Percentiles rank a stretch among this genome's conserved stretches.
Conservation (phyloP, 92 coral and sea anemone species). For the Heteractis magnifica region DNA sequence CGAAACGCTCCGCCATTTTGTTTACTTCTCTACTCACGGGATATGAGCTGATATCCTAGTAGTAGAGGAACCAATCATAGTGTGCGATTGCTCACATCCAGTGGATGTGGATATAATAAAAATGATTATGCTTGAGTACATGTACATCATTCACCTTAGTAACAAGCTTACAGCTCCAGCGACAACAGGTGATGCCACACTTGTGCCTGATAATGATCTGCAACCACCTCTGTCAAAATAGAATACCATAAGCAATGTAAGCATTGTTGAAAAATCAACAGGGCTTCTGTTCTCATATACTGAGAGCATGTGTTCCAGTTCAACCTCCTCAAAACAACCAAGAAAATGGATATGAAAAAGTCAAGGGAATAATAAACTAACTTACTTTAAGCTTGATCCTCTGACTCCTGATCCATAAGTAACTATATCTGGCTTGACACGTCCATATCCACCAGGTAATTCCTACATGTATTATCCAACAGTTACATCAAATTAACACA, state of each 20-base stretch:
- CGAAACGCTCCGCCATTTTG: no score
- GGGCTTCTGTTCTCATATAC: not conserved
- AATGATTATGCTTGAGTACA: not conserved
- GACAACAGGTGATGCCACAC: constrained; percentile 99
- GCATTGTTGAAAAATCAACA: not conserved
- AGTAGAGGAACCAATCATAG: no score
- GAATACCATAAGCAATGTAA: not conserved
- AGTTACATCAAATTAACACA: no score
- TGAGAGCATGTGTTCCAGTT: not conserved
- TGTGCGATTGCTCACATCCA: no score
- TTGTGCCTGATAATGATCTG: constrained; percentile 95
- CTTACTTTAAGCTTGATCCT: constrained; percentile 91
- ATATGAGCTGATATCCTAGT: no score
- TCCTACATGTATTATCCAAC: constrained; percentile 42
- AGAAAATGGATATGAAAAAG: no score
- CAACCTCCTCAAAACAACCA: no score
- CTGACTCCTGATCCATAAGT: constrained; percentile 97
- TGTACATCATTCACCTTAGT: constrained; percentile 57
- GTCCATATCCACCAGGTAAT: constrained; percentile 90
- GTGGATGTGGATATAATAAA: no score
- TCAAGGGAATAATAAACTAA: not conserved
- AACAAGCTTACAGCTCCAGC: constrained; percentile 97
- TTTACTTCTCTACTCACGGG: no score
- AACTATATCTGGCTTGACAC: constrained; percentile 95
- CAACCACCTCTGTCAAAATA: constrained; percentile 82